Evolutionary conservation across 1,140 invertebrate species (phyloP).

Genomic region (Phortica variegata): DNA sequence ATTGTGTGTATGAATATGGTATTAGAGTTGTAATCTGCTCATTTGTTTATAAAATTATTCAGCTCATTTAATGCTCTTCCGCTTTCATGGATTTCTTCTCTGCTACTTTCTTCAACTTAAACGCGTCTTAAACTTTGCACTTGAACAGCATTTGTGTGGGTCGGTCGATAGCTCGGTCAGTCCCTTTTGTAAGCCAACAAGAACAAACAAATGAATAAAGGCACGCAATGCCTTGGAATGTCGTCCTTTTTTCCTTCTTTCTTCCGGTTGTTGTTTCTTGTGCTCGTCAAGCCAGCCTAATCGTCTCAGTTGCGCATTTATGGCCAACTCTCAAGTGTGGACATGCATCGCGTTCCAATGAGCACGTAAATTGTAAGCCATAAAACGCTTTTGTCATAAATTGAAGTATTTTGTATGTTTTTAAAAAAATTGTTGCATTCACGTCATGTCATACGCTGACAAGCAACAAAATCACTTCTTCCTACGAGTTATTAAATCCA

Average conservation of each 20-base stretch:
- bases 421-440: too few species aligned
- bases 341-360: constrained; percentile 39
- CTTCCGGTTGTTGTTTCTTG: too few species aligned
- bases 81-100: constrained; percentile 29
- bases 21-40: constrained; percentile 49
- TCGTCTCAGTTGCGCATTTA: constrained; percentile 37
- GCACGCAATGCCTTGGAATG: neutral
- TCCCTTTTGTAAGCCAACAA: too few species aligned
- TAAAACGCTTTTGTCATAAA: too few species aligned
- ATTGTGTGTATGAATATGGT: constrained; percentile 15
- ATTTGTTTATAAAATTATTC: constrained; percentile 54
- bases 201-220: neutral
- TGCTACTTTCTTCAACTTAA: neutral
- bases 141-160: neutral
- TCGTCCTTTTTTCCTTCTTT: too few species aligned
- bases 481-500: too few species aligned
- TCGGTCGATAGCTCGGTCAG: too few species aligned
- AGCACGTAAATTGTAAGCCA: constrained; percentile 39
- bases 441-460: too few species aligned
- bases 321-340: constrained; percentile 11
- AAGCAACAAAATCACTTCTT: too few species aligned
- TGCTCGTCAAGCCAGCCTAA: neutral
- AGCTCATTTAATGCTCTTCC: constrained; percentile 51
- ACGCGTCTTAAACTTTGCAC: neutral
- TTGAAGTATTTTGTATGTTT: too few species aligned